A percentile compares a stretch with the other conserved stretches of the same genome.
Conservation (phyloP, 2,888 invertebrate species). For the Rhagonycha fulva region DNA sequence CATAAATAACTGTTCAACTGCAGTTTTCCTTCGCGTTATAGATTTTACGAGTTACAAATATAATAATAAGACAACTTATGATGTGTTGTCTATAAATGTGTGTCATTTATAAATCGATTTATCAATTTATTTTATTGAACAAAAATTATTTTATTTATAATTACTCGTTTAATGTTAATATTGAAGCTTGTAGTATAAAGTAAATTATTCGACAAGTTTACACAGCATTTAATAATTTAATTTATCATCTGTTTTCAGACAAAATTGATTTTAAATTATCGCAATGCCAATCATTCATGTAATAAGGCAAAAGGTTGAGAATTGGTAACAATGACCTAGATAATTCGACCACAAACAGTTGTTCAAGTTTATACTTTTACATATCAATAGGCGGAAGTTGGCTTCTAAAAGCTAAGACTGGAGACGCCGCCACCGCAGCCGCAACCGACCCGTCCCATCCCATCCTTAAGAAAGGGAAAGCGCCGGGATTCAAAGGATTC, state of each 20-base stretch:
- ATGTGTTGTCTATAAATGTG: not conserved
- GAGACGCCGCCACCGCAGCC: slow-evolving; percentile 33
- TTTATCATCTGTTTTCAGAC: not conserved
- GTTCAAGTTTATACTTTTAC: slow-evolving; percentile 45
- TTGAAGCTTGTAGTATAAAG: not conserved
- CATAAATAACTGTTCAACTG: slow-evolving; percentile 31
- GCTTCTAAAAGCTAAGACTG: slow-evolving; percentile 32
- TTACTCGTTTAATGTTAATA: not conserved
- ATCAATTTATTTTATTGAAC: not conserved
- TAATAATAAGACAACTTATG: not conserved
- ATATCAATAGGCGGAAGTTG: slow-evolving; percentile 45
- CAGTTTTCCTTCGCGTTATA: slow-evolving; percentile 27
- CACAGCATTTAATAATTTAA: not conserved
- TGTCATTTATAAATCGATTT: not conserved
- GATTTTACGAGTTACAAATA: slow-evolving; percentile 20
- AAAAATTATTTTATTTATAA: not conserved
- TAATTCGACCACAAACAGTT: slow-evolving; percentile 37
- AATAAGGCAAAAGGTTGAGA: slow-evolving; percentile 1
- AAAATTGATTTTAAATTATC: slow-evolving; percentile 14
- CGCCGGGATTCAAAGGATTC: slow-evolving; percentile 45
- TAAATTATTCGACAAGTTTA: not conserved
- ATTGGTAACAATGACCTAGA: slow-evolving; percentile 22
- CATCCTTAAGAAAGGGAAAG: slow-evolving; percentile 46
- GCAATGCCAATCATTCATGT: not conserved
- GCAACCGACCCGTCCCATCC: slow-evolving; percentile 38